Evolutionary conservation across 2,797 vertebrate species (phyloP).

Genomic region (Meriones psammophilus): DNA sequence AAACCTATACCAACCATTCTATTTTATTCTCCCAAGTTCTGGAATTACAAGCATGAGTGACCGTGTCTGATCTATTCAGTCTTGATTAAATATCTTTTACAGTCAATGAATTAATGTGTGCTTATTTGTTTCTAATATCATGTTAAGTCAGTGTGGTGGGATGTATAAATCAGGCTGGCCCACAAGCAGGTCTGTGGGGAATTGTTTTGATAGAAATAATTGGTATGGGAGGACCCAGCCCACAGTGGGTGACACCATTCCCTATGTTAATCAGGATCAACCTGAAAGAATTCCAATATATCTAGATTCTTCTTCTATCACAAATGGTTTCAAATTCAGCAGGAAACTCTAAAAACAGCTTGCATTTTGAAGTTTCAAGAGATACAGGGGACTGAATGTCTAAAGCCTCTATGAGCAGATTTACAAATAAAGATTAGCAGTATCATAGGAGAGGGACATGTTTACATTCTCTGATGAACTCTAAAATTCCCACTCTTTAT

Average conservation of each 20-base stretch:
- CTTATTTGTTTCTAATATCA: neutral
- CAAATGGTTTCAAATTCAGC: neutral
- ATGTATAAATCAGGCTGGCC: no score
- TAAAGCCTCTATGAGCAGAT: neutral
- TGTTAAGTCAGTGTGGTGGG: neutral
- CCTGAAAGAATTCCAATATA: neutral
- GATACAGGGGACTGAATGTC: neutral
- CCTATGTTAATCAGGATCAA: neutral
- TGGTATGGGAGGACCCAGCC: neutral
- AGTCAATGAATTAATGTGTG: neutral
- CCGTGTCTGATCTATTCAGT: neutral
- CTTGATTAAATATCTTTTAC: neutral
- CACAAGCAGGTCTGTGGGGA: neutral
- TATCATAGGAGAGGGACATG: neutral
- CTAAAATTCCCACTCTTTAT: neutral
- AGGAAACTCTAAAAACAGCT: neutral
- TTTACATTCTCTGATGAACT: neutral
- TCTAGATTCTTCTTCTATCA: neutral
- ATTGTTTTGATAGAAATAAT: neutral
- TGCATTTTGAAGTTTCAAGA: slow-evolving; percentile 1
- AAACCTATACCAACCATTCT: neutral
- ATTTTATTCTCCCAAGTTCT: neutral
- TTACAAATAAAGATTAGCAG: neutral
- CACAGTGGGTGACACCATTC: neutral
- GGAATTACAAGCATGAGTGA: neutral